Base-by-base conservation (phyloP, 2,797 vertebrate genomes). In the Aeoliscus strigatus region DNA sequence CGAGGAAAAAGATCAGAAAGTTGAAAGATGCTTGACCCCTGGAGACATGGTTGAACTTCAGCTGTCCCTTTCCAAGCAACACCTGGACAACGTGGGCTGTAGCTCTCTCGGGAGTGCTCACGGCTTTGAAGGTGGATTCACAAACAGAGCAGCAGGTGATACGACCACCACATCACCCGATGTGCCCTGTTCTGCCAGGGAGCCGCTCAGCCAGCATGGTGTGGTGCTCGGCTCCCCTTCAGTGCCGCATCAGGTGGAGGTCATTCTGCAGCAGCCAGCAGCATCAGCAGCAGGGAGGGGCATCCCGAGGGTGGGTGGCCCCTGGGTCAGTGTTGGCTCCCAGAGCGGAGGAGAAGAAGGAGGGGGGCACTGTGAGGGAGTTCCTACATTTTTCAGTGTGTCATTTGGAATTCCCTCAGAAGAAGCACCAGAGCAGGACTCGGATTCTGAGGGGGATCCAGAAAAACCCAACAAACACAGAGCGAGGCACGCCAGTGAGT, bases 401-500 rank as follows among this genome's bases (percentile, higher is more conserved):
- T 91, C 91, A 75, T 93, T 92, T 87, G 90, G 88, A 82, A 74
- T 90, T 85, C 88, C 90, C 74, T 77, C 90, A 87, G 93, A 80
- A 33, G 80, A 79, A 46, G 83, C 57, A n/a, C 81, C 81, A 49
- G 81, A 89, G 73, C 81, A 82, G 70, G 86, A 81, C 75, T 90
- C 79, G 0, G 93, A 89, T 58, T 87, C 77, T 0, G 94, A 91
- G 73, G 89, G 70, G 65, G 92, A 94, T 68, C 91, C 75, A 61
- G 85, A 77, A 63, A 89, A 88, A 88, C 94, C 93, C 66, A 92
- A 87, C 87, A 98, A 93, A 84, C 96, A 99, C 86, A 86, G 90
- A 50, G 90, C 96, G 0, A 89, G 79, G 56, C 94, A 98, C 75
- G 87, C 96, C 73, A 92, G 96, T 99, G 87, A 97, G 96, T 97